Evolutionary conservation across 2,113 vertebrate species (phyloP), one percentile per base, ranked within the genome.

Genomic region (Felis chaus): DNA sequence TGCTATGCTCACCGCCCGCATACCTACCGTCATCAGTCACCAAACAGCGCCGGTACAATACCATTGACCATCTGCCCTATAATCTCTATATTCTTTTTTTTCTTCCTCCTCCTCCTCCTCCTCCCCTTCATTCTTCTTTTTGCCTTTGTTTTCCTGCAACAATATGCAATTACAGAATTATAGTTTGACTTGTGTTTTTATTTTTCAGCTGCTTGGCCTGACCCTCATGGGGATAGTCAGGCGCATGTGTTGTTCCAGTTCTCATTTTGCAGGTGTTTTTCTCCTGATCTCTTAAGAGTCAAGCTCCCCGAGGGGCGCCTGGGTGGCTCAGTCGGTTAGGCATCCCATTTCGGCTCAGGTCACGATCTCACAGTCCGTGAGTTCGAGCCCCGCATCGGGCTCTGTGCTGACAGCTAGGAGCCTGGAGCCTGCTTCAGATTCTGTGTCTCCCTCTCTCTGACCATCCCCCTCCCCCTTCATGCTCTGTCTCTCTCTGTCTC

Each of bases 201-300:
- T 41, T 81, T 93, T 88, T 39, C 53, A 41, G 1, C 14, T 2
- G 15, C 31, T 84, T 48, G 13, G 2, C n/a, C 29, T 10, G 12
- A 39, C 0, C 7, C 7, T 12, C 3, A 0, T 0, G 36, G 29
- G 55, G 15, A 74, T 7, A 25, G 5, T 12, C 53, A 9, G 14
- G 5, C 61, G 55, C 15, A 3, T 29, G 6, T 2, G 14, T 9
- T 16, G 36, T 16, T 13, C 15, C 14, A 6, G 74, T 45, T 74
- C 27, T 66, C 81, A 15, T 16, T 50, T 65, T 13, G 25, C 23
- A 16, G 13, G 11, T 36, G 48, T 57, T 63, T 65, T 57, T 48
- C 76, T 79, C 71, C 27, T 76, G 3, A 10, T 16, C 84, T 21
- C 18, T 1, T 4, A 45, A 33, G 48, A 71, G 85, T 29, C 21